Conservation (phyloP, 2,888 invertebrate species). For the Eupithecia dodoneata region DNA sequence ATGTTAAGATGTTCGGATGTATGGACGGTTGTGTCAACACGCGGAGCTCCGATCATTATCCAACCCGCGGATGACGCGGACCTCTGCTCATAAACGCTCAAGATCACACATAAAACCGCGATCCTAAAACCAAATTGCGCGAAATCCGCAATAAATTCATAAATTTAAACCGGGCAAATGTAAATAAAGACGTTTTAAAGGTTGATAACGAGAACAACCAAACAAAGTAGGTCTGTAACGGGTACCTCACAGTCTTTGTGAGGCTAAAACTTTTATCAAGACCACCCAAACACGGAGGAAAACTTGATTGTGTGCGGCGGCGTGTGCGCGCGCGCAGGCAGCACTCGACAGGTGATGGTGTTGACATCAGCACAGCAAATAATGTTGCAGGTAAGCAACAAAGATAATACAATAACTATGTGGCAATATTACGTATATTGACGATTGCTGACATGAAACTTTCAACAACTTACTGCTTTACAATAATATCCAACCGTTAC, state of each 20-base stretch:
- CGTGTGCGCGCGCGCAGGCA: background rate
- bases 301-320: slow-evolving; percentile 21
- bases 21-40: too few species aligned
- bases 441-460: background rate
- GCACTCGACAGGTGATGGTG: background rate
- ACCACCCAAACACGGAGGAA: slow-evolving; percentile 56
- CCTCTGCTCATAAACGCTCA: slow-evolving; percentile 23
- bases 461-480: background rate
- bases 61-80: too few species aligned
- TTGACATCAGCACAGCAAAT: slow-evolving; percentile 20
- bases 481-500: background rate
- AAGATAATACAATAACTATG: background rate
- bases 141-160: slow-evolving; percentile 54
- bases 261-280: slow-evolving; percentile 51
- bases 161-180: slow-evolving; percentile 56
- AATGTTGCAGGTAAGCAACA: background rate
- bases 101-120: slow-evolving; percentile 22
- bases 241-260: slow-evolving; percentile 51
- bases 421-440: background rate
- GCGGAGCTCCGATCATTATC: too few species aligned
- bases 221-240: slow-evolving; percentile 51
- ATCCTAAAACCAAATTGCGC: slow-evolving; percentile 36
- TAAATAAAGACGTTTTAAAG: slow-evolving; percentile 59
- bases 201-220: slow-evolving; percentile 53
- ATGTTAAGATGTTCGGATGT: too few species aligned